phyloP scores from a whole-genome alignment of 2,113 vertebrate species.

The Sciurus niger region DNA sequence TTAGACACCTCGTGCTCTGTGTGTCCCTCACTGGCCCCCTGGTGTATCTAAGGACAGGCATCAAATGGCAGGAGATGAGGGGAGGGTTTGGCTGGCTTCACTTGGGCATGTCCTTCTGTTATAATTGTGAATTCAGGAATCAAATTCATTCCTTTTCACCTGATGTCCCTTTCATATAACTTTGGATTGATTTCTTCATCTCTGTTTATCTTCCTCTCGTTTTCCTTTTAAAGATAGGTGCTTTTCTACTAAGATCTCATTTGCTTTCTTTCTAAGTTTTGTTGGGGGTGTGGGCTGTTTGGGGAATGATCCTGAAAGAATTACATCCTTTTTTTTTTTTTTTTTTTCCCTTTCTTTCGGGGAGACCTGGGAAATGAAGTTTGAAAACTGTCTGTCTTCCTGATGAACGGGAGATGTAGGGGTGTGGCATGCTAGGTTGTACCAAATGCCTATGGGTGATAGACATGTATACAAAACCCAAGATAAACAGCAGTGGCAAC shows the following conservation, averaged over 20 bases:
- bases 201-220: background rate
- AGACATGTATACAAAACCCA: background rate
- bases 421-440: background rate
- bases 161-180: background rate
- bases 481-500: background rate
- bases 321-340: background rate
- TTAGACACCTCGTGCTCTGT: background rate
- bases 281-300: background rate
- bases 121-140: background rate
- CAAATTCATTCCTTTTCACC: background rate
- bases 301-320: conserved; percentile 1
- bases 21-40: background rate
- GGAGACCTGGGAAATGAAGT: background rate
- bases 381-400: conserved; percentile 52
- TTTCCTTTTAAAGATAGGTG: background rate
- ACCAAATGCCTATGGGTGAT: background rate
- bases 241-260: background rate
- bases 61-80: too few species aligned
- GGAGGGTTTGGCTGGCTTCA: background rate
- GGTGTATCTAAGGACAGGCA: background rate
- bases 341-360: background rate
- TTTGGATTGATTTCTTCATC: background rate
- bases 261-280: background rate
- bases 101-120: background rate
- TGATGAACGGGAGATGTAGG: background rate